Base-by-base conservation (phyloP, 1,140 invertebrate species). In the Drosophila novamexicana region DNA sequence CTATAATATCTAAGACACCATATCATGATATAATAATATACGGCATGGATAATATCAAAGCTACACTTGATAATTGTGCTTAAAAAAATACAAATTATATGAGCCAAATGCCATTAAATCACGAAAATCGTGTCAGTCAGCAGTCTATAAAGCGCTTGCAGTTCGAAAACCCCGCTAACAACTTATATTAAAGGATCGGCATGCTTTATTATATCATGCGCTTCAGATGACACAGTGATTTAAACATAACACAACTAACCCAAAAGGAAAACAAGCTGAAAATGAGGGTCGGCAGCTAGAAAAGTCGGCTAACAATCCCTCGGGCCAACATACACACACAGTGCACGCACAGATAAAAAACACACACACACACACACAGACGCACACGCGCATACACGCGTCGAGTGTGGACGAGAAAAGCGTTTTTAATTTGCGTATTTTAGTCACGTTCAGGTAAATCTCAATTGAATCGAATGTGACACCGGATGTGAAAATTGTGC, bases 381-480 rank as follows among this genome's bases (percentile, higher is more conserved):
- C 39, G 61, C 42, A 69, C 37, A 70, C 59, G 42, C 16, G 47
- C 29, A 62, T 18, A 18, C 18, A 42, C 47, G 56, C 7, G 42
- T 12, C 9, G 12, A 56, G 58, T 5, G 50, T 34, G 54, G 40
- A 64, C 36, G 42, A 54, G 53, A 50, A 50, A 42, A 88, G 80
- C 77, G 67, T 89, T 88, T 90, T 91, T 91, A 82, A 90, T 86
- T 90, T 90, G 75, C 90, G 89, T 85, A 91, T 91, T 91, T 91
- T 89, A 91, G 89, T 91, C 89, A 91, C 89, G 89, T 91, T 81
- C 89, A 91, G 84, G 89, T 85, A 91, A 91, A 91, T 91, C 89
- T 91, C 89, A 91, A 91, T 91, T 91, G 89, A 91, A 91, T 91
- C 90, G 89, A 91, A 91, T 91, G 89, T 91, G 89, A 91, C 84